These are phyloP conservation scores for Pectinophora gossypiella DNA, from an alignment of 1,140 invertebrate species.

Conservation along the genomic window DNA sequence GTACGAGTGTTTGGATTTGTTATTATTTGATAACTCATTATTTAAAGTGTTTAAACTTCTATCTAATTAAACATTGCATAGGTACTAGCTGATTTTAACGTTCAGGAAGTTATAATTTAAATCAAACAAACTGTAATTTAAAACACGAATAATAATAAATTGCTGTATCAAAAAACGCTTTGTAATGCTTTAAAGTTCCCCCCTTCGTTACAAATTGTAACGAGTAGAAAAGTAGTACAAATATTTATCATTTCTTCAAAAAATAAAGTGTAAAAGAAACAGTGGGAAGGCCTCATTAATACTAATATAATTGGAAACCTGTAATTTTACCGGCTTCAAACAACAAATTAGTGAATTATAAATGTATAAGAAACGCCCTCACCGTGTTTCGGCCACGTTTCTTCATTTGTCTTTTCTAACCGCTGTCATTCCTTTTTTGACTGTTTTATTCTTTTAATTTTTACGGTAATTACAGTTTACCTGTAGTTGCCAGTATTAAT, in stretches of 20 bases:
- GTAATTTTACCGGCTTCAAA: conserved; percentile 64
- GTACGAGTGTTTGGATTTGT: too few species aligned
- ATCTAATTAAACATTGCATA: too few species aligned
- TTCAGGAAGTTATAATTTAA: too few species aligned
- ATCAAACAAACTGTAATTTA: too few species aligned
- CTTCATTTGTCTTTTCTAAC: conserved; percentile 60
- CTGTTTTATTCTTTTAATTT: conserved; percentile 32
- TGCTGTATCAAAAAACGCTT: too few species aligned
- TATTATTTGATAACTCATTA: too few species aligned
- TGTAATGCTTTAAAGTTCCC: too few species aligned
- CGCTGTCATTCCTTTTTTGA: conserved; percentile 34
- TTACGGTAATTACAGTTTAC: conserved; percentile 33
- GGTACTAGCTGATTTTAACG: too few species aligned
- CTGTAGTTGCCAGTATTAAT: background rate
- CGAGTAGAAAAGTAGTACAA: background rate
- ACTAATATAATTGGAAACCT: conserved; percentile 66
- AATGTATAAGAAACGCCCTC: conserved; percentile 61
- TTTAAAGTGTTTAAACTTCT: too few species aligned
- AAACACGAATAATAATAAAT: too few species aligned
- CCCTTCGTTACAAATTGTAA: too few species aligned
- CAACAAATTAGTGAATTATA: conserved; percentile 70
- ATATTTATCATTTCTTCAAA: conserved; percentile 11
- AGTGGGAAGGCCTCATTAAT: conserved; percentile 54
- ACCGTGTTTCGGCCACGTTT: conserved; percentile 46
- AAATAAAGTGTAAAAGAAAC: conserved; percentile 35